Conservation (phyloP, 2,113 vertebrate genomes). For the Leucoraja erinaceus region DNA sequence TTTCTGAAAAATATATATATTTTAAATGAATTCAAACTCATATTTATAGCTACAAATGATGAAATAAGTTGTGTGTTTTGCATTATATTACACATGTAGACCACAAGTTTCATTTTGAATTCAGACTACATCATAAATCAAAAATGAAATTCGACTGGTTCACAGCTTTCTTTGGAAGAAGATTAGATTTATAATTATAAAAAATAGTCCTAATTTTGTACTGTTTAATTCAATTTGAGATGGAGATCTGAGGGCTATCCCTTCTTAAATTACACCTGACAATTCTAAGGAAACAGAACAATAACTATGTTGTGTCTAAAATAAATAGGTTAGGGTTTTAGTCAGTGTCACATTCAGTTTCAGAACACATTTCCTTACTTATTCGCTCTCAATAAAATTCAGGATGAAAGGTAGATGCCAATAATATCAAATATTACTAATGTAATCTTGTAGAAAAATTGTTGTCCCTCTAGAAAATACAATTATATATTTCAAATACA, state of each 20-base stretch:
- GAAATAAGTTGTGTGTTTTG: neutral
- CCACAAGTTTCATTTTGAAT: neutral
- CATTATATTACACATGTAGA: neutral
- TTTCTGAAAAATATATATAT: neutral
- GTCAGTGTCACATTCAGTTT: neutral
- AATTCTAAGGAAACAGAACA: neutral
- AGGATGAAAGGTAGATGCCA: neutral
- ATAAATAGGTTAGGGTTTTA: neutral
- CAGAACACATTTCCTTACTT: neutral
- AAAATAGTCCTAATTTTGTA: neutral
- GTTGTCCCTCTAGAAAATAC: neutral
- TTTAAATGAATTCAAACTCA: neutral
- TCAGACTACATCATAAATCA: neutral
- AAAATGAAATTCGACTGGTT: neutral
- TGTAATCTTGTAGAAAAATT: neutral
- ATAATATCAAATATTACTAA: neutral
- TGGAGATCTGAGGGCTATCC: neutral
- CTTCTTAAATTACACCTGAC: neutral
- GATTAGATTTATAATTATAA: neutral
- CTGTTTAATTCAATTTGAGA: neutral
- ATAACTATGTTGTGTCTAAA: neutral
- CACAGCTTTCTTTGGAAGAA: neutral
- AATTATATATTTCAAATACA: neutral
- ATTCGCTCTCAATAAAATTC: neutral
- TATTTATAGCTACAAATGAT: neutral